Percentiles rank a stretch among this genome's conserved stretches.
Conservation (phyloP, 1,140 invertebrate species). For the Lithobius niger region DNA sequence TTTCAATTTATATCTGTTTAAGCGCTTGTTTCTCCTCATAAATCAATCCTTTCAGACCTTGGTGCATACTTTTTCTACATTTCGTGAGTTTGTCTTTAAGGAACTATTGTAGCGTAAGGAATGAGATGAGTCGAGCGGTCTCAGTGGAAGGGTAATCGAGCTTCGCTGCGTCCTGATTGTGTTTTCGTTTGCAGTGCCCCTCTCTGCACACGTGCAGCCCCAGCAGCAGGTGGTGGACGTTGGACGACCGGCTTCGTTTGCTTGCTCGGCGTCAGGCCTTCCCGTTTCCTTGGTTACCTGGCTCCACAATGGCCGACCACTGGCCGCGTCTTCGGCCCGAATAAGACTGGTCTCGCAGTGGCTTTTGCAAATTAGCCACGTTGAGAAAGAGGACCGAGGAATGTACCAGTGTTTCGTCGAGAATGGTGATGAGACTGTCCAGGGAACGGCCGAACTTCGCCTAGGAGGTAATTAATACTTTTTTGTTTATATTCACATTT, state of each 20-base stretch:
- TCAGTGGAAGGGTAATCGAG: conserved; percentile 81
- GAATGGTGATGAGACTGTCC: conserved; percentile 70
- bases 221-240: conserved; percentile 26
- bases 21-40: too few species aligned
- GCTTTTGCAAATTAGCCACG: conserved; percentile 47
- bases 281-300: conserved; percentile 26
- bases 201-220: conserved; percentile 26
- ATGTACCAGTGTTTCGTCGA: conserved; percentile 82
- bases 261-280: conserved; percentile 45
- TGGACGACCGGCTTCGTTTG: conserved; percentile 24
- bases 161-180: too few species aligned
- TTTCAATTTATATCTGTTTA: too few species aligned
- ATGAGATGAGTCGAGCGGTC: conserved; percentile 52
- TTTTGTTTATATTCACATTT: too few species aligned
- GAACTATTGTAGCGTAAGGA: conserved; percentile 69
- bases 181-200: conserved; percentile 32
- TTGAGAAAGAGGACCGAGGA: conserved; percentile 62
- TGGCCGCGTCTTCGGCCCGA: conserved; percentile 32
- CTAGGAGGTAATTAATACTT: conserved; percentile 55
- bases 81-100: too few species aligned
- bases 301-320: conserved; percentile 37
- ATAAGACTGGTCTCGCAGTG: conserved; percentile 18
- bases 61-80: too few species aligned
- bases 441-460: conserved; percentile 62
- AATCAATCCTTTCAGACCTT: too few species aligned